Evolutionary conservation across 2,888 invertebrate genomes (phyloP), one percentile per base, ranked within the genome.

Genomic region (Hyposoter didymator): DNA sequence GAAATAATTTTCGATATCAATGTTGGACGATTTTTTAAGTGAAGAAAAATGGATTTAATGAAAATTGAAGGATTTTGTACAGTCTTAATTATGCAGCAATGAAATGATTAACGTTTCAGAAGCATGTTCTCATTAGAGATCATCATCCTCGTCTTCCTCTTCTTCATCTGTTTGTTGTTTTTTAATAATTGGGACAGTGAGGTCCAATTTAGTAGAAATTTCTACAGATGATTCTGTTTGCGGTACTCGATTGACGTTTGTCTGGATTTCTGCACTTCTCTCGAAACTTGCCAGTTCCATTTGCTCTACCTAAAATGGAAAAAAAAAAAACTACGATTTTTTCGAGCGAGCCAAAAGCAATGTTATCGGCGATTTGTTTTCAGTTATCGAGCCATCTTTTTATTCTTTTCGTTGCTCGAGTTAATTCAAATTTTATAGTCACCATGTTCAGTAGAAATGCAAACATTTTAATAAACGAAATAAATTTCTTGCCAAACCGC

Each of bases 271-370:
- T 8, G 67, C 43, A 22, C 83, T 83, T 7, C 89, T 89, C 47
- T 89, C 86, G 45, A 88, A 49, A 59, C 89, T 91, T 45, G 90
- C 80, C 73, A 93, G 88, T 80, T 93, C 91, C 84, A 93, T 90
- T 69, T 91, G 91, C 87, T 93, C 93, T 3, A 93, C 90, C 93
- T 93, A 72, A 4, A 1, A 28, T 43, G 0, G 35, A 35, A 49
- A 73, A 19, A 28, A 72, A 35, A 59, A 17, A 28, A n/a, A 32
- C 17, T 1, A 69, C 5, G 3, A 32, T 28, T 49, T 32, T 47
- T 35, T 35, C 35, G 4, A 35, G 35, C 35, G 35, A 35, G 35
- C 35, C 35, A 35, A 35, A 66, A 67, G 45, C n/a, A n/a, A 14
- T 47, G 55, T 55, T 49, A 70, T 45, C 6, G 35, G 0, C 19